Evolutionary conservation across 2,888 invertebrate species (phyloP), one percentile per base, ranked within the genome.

Genomic region (Mylabris sibirica): DNA sequence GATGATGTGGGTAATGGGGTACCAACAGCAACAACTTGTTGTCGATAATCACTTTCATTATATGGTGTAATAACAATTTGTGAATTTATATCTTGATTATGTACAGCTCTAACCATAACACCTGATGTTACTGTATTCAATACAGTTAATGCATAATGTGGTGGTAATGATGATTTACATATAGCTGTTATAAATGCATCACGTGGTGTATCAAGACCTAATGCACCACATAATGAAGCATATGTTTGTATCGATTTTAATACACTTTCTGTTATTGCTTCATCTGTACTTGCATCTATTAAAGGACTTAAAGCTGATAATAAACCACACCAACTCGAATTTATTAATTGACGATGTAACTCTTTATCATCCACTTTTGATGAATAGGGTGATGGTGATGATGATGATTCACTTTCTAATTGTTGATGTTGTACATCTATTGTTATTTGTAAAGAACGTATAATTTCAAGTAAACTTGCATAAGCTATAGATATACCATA

Each of bases 401-500:
- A 69, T 4, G 59, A 49, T n/a, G 24, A 22, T 35, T 76, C 76
- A 17, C 71, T 73, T 44, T 82, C 81, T 68, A 84, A 85, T 69
- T 85, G 84, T 66, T 88, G 88, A 0, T 88, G 86, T 59, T 22
- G 14, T 57, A 26, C 57, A 57, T 90, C 89, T 79, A 93, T 91
- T 26, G 91, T 92, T 77, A 92, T 88, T 44, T 93, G 92, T 75
- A 94, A 90, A 9, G 95, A 97, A 8, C 95, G 89, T 64, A 98
- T 95, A 74, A 96, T 92, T 84, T 98, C 98, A 82, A 98, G 87
- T 59, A 99, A 88, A 82, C 97, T 96, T 4, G 96, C 94, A 85
- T 97, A 98, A 0, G 98, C 97, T 53, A 99, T 91, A 0, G 98
- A 98, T 70, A 99, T 93, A 4, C 98, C 97, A 85, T 99, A 99